Conservation (phyloP, 1,140 invertebrate genomes). For the Macrostomum lignano region DNA sequence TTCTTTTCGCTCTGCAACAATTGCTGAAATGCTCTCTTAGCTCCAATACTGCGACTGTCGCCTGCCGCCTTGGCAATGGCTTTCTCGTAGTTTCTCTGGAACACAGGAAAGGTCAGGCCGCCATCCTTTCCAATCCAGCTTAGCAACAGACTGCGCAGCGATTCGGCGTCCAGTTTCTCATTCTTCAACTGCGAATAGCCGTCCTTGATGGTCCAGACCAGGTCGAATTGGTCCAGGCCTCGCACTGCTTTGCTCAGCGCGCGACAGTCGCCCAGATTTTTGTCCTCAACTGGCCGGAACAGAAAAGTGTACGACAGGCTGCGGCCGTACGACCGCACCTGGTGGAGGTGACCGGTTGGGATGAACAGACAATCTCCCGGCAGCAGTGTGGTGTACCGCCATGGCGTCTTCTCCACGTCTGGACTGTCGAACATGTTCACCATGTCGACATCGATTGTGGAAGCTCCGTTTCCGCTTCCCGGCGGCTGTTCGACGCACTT, state of each 20-base stretch:
- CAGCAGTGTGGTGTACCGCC: conserved; percentile 17
- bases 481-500: conserved; percentile 14
- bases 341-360: conserved; percentile 22
- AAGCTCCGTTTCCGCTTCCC: conserved; percentile 14
- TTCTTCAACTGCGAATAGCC: conserved; percentile 3
- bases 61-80: too few species aligned
- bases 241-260: neutral
- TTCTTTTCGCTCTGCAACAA: too few species aligned
- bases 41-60: too few species aligned
- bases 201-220: neutral
- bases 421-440: conserved; percentile 19
- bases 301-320: conserved; percentile 17
- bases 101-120: too few species aligned
- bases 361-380: conserved; percentile 23
- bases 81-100: too few species aligned
- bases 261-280: conserved; percentile 13
- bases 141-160: conserved; percentile 2
- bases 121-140: conserved; percentile 7
- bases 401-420: conserved; percentile 13
- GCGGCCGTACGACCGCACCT: conserved; percentile 21
- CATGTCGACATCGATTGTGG: conserved; percentile 17
- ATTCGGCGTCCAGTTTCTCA: conserved; percentile 3
- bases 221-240: conserved; percentile 6
- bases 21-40: too few species aligned
- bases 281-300: conserved; percentile 12